A percentile compares a stretch with the other conserved stretches of the same genome.
phyloP scores from a whole-genome alignment of 2,113 vertebrate species.

The Hucho hucho region DNA sequence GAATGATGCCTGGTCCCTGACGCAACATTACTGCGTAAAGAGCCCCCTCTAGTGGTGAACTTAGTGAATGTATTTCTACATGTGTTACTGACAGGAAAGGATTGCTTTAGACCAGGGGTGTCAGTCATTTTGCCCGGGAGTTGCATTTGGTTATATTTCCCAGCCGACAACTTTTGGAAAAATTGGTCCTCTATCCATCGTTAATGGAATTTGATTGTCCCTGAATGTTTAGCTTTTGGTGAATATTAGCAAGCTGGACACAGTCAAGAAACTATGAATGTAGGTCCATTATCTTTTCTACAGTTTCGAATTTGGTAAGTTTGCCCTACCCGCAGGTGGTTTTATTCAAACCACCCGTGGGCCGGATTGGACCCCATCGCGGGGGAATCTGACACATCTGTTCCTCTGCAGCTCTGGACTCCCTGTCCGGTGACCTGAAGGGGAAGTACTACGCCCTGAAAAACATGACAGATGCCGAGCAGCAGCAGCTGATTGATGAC shows the following conservation, averaged over 20 bases:
- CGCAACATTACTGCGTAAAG: neutral
- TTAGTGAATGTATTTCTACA: neutral
- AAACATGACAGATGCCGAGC: conserved; percentile 92
- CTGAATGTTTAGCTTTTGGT: too few species aligned
- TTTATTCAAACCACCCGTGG: conserved; percentile 83
- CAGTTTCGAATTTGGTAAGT: too few species aligned
- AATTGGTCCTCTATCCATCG: too few species aligned
- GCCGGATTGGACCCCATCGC: conserved; percentile 50
- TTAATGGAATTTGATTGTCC: too few species aligned
- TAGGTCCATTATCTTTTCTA: conserved; percentile 91
- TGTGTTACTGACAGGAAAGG: neutral
- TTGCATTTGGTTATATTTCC: too few species aligned
- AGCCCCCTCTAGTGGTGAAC: neutral
- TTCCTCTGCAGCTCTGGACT: conserved; percentile 61
- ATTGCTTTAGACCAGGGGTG: too few species aligned
- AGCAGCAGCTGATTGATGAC: conserved; percentile 96
- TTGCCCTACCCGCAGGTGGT: too few species aligned
- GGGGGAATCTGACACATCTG: neutral
- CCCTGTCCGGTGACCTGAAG: conserved; percentile 89
- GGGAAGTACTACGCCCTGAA: conserved; percentile 93
- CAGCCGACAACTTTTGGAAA: too few species aligned
- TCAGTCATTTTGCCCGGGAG: too few species aligned
- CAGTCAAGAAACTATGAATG: conserved; percentile 38
- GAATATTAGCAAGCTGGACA: too few species aligned
- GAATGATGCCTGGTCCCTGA: neutral